These are phyloP conservation scores for Astur gentilis DNA, from an alignment of 2,113 vertebrate genomes.

Conservation along the genomic window DNA sequence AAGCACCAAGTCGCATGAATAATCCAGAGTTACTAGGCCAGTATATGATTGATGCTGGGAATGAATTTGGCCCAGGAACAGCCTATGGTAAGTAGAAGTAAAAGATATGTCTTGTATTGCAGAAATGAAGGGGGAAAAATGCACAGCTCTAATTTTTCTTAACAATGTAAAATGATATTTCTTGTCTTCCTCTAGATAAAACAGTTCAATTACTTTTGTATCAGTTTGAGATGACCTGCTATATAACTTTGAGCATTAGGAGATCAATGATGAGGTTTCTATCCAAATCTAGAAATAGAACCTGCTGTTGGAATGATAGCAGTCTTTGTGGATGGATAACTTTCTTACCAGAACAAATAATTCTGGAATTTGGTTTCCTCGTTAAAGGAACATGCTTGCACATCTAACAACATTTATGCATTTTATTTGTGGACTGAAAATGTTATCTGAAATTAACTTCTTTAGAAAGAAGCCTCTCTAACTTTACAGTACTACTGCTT, in stretches of 20 bases:
- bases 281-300: not conserved
- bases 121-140: not conserved
- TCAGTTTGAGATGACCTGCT: not conserved
- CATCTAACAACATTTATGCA: not conserved
- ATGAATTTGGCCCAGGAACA: constrained; percentile 93
- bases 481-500: not conserved
- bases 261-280: not conserved
- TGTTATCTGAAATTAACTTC: not conserved
- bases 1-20: constrained; percentile 91
- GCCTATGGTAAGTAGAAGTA: constrained; percentile 86
- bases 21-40: constrained; percentile 94
- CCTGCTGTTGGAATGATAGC: not conserved
- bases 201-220: not conserved
- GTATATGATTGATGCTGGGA: constrained; percentile 94
- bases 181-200: not conserved
- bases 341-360: not conserved
- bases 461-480: not conserved
- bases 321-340: not conserved
- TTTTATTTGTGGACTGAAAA: not conserved
- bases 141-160: not conserved
- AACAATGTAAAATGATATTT: not conserved
- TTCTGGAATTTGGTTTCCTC: not conserved
- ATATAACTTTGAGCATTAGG: not conserved
- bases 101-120: not conserved
- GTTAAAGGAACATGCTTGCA: not conserved